Evolutionary conservation across 1,140 invertebrate genomes (phyloP), one percentile per base, ranked within the genome.

Genomic region (Choristoneura fumiferana): DNA sequence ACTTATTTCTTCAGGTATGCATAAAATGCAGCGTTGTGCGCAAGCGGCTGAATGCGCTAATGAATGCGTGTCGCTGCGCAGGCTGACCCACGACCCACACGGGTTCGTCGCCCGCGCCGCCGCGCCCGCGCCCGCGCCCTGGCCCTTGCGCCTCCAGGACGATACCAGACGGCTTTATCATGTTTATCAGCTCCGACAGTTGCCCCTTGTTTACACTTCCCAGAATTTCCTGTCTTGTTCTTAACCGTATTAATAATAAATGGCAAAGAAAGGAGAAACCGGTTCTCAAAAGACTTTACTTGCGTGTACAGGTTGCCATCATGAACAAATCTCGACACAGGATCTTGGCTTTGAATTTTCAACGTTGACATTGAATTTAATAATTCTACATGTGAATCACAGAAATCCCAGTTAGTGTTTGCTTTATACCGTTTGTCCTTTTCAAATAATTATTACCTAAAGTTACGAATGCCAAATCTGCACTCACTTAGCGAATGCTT

Each of bases 21-120:
- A 29, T 54, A 43, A 45, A 61, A 58, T 58, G 60, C 40, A 45
- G 35, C n/a, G 15, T 52, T 57, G 64, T 54, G 54, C 77, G 78
- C 76, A 57, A 45, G 76, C 72, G 76, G 77, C 76, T 63, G 69
- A 73, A 72, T 70, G 72, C 76, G 61, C 74, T 84, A 83, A 83
- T 84, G 79, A 83, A 79, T 71, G 79, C 73, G 65, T 79, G 80
- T 84, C 79, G 78, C 75, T 73, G 69, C 63, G 74, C 43, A 14
- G 15, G 54, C 73, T 84, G 81, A 85, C 84, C 84, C 82, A 70
- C 82, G 84, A 87, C 84, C 82, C 82, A 80, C 78, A 78, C 78
- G 72, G 68, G 84, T 79, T 87, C 81, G 74, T 76, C 69, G 82
- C 59, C 76, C 79, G 71, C 17, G 22, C 52, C 59, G 22, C 35